A percentile compares a stretch with the other conserved stretches of the same genome.
phyloP scores from a whole-genome alignment of 35 echinoderm and acorn worm genomes.

The Diadema setosum region DNA sequence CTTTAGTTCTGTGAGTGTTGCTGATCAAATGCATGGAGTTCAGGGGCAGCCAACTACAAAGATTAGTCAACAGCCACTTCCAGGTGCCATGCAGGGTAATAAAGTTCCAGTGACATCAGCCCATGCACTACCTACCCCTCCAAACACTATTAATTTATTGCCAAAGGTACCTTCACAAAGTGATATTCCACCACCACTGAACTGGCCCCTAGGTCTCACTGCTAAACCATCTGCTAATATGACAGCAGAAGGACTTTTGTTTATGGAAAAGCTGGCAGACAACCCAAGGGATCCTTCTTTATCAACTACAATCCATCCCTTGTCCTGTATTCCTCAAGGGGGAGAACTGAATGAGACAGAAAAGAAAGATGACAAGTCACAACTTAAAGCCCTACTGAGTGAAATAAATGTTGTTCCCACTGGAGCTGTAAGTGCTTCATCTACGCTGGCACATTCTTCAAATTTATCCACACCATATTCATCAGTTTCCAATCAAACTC shows the following conservation, averaged over 20 bases:
- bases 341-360: not conserved
- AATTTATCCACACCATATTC: not conserved
- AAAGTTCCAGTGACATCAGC: too few relatives aligned
- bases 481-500: not conserved
- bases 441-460: not conserved
- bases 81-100: not conserved
- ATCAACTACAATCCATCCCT: not conserved
- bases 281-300: not conserved
- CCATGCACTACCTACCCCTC: not conserved
- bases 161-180: not conserved
- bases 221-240: not conserved
- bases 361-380: conserved; percentile 57
- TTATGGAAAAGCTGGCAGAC: conserved; percentile 45
- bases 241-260: conserved; percentile 48
- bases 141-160: not conserved
- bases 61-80: not conserved
- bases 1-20: not conserved
- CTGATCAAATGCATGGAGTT: not conserved
- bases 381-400: conserved; percentile 45
- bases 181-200: not conserved
- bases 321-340: not conserved
- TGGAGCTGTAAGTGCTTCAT: not conserved
- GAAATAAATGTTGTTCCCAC: conserved; percentile 35
- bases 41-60: not conserved
- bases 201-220: not conserved